Conservation (phyloP, 2,113 vertebrate genomes). For the Brachionichthys hirsutus region DNA sequence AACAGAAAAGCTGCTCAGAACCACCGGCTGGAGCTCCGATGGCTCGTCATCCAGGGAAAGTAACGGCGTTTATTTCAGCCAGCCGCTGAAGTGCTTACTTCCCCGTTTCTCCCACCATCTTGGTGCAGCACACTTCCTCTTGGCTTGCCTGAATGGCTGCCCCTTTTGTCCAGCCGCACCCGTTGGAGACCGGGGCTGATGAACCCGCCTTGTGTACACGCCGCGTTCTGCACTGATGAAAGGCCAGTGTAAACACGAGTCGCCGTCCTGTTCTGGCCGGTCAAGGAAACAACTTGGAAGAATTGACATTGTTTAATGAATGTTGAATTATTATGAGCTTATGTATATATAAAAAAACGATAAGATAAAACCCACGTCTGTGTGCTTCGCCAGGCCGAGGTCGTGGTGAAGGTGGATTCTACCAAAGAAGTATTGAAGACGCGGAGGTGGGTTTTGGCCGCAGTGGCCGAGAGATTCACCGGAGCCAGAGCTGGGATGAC, state of each 20-base stretch:
- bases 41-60: constrained; percentile 18
- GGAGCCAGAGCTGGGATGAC: constrained; percentile 94
- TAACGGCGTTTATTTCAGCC: constrained; percentile 38
- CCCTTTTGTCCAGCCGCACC: constrained; percentile 44
- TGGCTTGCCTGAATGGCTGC: constrained; percentile 35
- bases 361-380: too few relatives aligned
- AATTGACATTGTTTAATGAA: too few relatives aligned
- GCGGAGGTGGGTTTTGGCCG: constrained; percentile 84
- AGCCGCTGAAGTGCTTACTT: constrained; percentile 49
- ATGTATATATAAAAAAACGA: too few relatives aligned
- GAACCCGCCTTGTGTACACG: constrained; percentile 35
- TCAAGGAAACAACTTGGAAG: constrained; percentile 14
- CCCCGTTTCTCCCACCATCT: constrained; percentile 51
- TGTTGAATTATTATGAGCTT: too few relatives aligned
- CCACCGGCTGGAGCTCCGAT: constrained; percentile 25
- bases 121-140: constrained; percentile 57
- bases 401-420: constrained; percentile 88
- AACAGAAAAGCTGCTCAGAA: constrained; percentile 28
- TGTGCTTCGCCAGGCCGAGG: constrained; percentile 80
- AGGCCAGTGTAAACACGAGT: constrained; percentile 46
- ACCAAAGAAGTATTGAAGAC: constrained; percentile 93
- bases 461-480: constrained; percentile 85
- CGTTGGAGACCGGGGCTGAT: constrained; percentile 18
- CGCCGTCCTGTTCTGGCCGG: constrained; percentile 11
- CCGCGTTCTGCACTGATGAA: neutral